Evolutionary conservation across 2,113 vertebrate genomes (phyloP).

Genomic region (Boulengeromyrus knoepffleri): DNA sequence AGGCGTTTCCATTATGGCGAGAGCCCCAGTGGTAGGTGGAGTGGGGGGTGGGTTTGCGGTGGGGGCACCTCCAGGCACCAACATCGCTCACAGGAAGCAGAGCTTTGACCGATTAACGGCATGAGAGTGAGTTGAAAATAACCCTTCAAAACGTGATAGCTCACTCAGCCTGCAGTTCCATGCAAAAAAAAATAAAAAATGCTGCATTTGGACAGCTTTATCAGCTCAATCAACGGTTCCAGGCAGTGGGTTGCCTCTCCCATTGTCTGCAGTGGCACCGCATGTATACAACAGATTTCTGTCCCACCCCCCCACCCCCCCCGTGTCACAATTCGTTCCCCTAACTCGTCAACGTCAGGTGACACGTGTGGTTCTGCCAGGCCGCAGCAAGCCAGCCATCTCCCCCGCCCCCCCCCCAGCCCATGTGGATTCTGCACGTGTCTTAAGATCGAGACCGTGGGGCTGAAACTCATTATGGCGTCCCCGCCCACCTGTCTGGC

Average conservation of each 20-base stretch:
- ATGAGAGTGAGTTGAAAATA: background rate
- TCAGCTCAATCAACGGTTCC: background rate
- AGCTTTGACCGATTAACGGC: background rate
- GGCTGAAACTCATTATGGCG: background rate
- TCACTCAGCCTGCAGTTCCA: background rate
- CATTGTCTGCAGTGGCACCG: background rate
- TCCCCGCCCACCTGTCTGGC: background rate
- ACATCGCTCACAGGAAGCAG: background rate
- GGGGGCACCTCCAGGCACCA: background rate
- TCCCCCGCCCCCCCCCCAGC: background rate
- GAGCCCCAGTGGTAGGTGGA: background rate
- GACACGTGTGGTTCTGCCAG: background rate
- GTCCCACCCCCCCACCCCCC: background rate
- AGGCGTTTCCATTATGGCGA: background rate
- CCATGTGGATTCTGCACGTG: background rate
- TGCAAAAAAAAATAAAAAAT: background rate
- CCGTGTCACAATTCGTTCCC: background rate
- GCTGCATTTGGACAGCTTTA: constrained; percentile 3
- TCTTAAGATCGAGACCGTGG: background rate
- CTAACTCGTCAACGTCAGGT: background rate
- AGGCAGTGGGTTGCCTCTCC: background rate
- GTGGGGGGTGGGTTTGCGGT: background rate
- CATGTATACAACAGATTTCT: background rate
- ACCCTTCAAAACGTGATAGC: background rate
- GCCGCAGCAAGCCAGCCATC: no score